phyloP scores from a whole-genome alignment of 2,113 vertebrate genomes.

The Cololabis saira region DNA sequence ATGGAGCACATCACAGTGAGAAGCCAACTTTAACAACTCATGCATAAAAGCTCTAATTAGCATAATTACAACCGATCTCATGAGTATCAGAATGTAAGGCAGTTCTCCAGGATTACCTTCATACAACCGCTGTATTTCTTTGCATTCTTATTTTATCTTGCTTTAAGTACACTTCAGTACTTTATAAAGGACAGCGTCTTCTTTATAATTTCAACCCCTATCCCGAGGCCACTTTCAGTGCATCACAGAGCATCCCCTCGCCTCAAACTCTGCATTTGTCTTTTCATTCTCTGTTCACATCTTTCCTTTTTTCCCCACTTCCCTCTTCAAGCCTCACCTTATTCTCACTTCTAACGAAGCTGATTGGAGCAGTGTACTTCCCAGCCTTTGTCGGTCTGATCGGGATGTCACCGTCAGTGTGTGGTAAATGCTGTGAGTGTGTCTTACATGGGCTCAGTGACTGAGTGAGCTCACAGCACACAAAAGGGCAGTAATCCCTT shows the following conservation, averaged over 20 bases:
- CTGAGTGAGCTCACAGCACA: constrained; percentile 65
- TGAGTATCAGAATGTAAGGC: constrained; percentile 18
- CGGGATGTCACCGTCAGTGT: constrained; percentile 50
- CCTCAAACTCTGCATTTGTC: constrained; percentile 17
- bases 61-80: constrained; percentile 42
- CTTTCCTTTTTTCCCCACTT: constrained; percentile 1
- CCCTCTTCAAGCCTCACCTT: constrained; percentile 13
- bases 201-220: constrained; percentile 31
- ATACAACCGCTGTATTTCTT: constrained; percentile 16
- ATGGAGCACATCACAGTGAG: constrained; percentile 31
- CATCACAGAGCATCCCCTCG: constrained; percentile 27
- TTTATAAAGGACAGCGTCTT: constrained; percentile 11
- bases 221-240: constrained; percentile 30
- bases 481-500: constrained; percentile 76
- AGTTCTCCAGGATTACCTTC: constrained; percentile 29
- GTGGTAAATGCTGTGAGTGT: constrained; percentile 60
- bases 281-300: not conserved
- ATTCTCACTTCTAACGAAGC: constrained; percentile 32
- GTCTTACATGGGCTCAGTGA: constrained; percentile 62
- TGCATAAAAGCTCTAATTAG: constrained; percentile 61
- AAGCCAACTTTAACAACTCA: constrained; percentile 39
- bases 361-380: constrained; percentile 56
- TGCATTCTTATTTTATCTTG: constrained; percentile 23
- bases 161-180: constrained; percentile 28
- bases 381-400: constrained; percentile 61